These are phyloP conservation scores for Anagrus nilaparvatae DNA, from an alignment of 1,140 invertebrate species.

Conservation along the genomic window DNA sequence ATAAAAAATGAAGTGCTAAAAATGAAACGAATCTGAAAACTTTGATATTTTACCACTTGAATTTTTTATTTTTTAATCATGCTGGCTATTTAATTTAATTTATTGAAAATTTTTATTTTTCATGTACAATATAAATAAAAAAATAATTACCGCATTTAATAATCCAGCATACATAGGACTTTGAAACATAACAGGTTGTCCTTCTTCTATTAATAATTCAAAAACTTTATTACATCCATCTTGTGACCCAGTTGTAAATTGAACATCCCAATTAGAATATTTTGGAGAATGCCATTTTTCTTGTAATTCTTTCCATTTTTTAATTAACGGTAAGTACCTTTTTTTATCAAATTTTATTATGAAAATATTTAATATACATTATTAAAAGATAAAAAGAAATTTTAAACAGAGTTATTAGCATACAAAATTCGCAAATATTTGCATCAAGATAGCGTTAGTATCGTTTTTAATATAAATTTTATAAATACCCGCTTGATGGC, in stretches of 20 bases:
- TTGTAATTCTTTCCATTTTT: constrained; percentile 52
- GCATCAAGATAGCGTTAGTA: too few species aligned
- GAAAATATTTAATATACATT: not conserved
- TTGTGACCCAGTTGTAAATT: constrained; percentile 60
- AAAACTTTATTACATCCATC: constrained; percentile 62
- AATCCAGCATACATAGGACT: constrained; percentile 56
- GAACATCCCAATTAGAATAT: constrained; percentile 44
- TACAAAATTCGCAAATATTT: too few species aligned
- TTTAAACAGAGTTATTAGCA: too few species aligned
- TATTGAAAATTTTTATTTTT: too few species aligned
- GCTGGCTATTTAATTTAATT: too few species aligned
- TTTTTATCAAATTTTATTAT: constrained; percentile 12
- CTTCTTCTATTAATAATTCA: constrained; percentile 53
- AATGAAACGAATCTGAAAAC: too few species aligned
- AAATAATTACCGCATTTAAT: constrained; percentile 27
- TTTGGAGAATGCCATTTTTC: constrained; percentile 52
- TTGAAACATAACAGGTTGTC: constrained; percentile 56
- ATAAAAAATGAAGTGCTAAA: constrained; percentile 1
- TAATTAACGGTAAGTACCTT: constrained; percentile 48
- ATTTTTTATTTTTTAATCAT: too few species aligned
- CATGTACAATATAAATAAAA: too few species aligned
- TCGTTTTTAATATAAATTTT: too few species aligned
- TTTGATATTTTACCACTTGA: too few species aligned
- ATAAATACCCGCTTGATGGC: constrained; percentile 55
- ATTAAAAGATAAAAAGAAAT: not conserved